Conservation (phyloP, 2,888 invertebrate genomes). For the Allophyes oxyacanthae region DNA sequence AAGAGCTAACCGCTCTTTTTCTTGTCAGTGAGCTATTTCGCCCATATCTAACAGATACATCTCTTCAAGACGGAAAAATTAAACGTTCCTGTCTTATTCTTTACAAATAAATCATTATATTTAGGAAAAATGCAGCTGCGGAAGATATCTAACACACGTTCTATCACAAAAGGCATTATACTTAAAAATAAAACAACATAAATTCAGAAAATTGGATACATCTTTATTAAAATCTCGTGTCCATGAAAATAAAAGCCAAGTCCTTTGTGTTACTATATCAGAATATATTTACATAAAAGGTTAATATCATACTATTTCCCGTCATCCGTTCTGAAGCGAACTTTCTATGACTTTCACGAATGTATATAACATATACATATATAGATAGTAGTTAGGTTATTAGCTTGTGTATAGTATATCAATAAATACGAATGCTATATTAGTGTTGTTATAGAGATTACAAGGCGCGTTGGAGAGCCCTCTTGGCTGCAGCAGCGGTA, state of each 20-base stretch:
- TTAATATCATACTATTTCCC: constrained; percentile 10
- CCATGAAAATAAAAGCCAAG: constrained; percentile 75
- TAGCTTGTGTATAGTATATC: constrained; percentile 37
- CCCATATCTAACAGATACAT: no score
- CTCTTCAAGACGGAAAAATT: no score
- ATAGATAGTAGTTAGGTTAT: constrained; percentile 29
- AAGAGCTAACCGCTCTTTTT: no score
- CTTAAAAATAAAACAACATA: constrained; percentile 34
- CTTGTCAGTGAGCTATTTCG: no score
- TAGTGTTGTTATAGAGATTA: constrained; percentile 29
- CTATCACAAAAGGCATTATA: no score
- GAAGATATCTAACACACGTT: no score
- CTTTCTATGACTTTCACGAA: not conserved
- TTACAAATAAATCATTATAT: no score
- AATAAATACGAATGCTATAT: constrained; percentile 29
- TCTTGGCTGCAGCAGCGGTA: constrained; percentile 59
- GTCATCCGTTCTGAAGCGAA: constrained; percentile 1
- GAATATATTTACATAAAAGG: constrained; percentile 75
- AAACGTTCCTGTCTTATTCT: no score
- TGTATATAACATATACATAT: constrained; percentile 26
- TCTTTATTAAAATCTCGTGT: constrained; percentile 73
- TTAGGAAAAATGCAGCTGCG: no score
- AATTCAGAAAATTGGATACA: constrained; percentile 69
- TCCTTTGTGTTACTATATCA: constrained; percentile 68
- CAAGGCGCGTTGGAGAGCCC: constrained; percentile 56